Evolutionary conservation across 2,113 vertebrate genomes (phyloP), one percentile per base, ranked within the genome.

Genomic region (Campylomormyrus tamandua): DNA sequence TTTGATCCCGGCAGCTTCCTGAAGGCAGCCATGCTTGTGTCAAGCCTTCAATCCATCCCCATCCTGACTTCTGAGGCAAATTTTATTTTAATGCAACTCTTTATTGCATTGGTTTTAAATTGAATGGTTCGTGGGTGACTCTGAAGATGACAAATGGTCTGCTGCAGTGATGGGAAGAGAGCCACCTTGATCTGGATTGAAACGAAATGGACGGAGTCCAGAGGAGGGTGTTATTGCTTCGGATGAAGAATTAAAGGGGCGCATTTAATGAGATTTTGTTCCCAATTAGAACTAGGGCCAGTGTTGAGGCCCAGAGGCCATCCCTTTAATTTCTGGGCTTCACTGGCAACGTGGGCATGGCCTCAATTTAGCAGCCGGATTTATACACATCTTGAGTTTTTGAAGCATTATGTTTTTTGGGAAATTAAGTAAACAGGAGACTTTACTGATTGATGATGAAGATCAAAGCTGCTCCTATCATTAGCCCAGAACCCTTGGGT

Each of bases 1-100:
- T 89, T 83, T 89, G 88, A 83, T 89, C 88, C 74, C 2, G 21
- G 56, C 1, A 50, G 70, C 49, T 56, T 87, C 85, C 85, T 39
- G 85, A 87, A 87, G 50, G 35, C 87, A 88, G 62, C 87, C 87
- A 74, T 70, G 19, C n/a, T 21, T n/a, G 49, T 56, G 8, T 83
- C 50, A 83, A 49, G 4, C 45, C 45, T 89, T 48, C 88, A 50
- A 13, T 83, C 27, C 49, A n/a, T 83, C 17, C 31, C 77, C 35
- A 24, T 42, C 8, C 15, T 27, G 21, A 39, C 31, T 80, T 53
- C 66, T 89, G 45, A 48, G 62, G 50, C 8, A 80, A 52, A 39
- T 39, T 53, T 74, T 42, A 52, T 89, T 52, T 83, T 50, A 56
- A 39, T 53, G 74, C 66, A 49, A 53, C 31, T 58, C 17, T 31